Evolutionary conservation across 2,113 vertebrate species (phyloP).

Genomic region (Anarhynchus alexandrinus): DNA sequence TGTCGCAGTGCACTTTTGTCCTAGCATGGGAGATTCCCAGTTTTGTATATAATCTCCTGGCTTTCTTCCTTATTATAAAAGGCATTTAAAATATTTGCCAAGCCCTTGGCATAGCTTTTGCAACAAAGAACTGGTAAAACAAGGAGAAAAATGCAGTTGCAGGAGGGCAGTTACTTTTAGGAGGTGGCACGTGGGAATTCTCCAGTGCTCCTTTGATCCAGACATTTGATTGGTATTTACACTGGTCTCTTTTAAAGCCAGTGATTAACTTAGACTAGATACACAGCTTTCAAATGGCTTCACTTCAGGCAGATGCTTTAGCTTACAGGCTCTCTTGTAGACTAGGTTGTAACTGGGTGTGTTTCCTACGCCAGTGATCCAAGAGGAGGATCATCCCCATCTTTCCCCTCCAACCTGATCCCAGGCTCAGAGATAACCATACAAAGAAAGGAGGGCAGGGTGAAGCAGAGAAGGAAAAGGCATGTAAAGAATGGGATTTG

Average conservation of each 20-base stretch:
- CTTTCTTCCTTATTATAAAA: background rate
- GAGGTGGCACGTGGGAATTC: background rate
- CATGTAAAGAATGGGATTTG: background rate
- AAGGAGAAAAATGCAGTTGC: background rate
- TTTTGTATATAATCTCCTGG: background rate
- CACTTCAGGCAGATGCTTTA: background rate
- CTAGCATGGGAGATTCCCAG: background rate
- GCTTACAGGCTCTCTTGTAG: background rate
- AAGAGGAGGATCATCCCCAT: background rate
- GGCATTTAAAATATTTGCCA: constrained; percentile 3
- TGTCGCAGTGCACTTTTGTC: background rate
- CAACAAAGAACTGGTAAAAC: constrained; percentile 4
- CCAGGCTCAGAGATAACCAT: background rate
- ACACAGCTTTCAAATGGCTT: background rate
- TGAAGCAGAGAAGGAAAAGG: background rate
- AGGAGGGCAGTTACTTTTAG: background rate
- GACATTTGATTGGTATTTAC: background rate
- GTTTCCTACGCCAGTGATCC: background rate
- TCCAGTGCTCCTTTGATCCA: background rate
- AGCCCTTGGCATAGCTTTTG: background rate
- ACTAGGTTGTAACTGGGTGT: background rate
- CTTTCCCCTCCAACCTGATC: background rate
- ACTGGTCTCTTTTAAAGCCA: background rate
- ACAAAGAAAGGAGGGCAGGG: background rate
- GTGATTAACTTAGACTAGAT: background rate